Percentiles rank a stretch among this genome's conserved stretches.
These are phyloP conservation scores for Manduca sexta DNA, from an alignment of 1,140 invertebrate species.

Conservation along the genomic window DNA sequence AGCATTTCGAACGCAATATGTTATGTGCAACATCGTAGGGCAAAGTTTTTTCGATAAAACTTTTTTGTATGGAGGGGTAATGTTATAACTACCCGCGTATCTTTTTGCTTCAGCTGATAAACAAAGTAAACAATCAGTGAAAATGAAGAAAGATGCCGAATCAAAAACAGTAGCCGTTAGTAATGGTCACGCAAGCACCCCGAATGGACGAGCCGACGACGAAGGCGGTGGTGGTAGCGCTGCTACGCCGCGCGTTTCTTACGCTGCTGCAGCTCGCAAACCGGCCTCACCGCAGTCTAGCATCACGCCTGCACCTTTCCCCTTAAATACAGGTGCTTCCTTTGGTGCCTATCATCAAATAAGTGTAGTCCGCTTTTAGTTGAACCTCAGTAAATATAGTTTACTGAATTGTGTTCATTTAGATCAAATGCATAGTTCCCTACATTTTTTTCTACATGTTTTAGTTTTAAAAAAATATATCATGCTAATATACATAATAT, in stretches of 20 bases:
- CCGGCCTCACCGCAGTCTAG: constrained; percentile 46
- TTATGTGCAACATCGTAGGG: no score
- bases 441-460: neutral
- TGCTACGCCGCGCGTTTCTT: constrained; percentile 50
- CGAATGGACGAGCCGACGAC: constrained; percentile 60
- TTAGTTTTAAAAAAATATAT: neutral
- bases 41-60: no score
- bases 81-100: neutral
- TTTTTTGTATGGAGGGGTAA: no score
- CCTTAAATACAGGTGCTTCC: constrained; percentile 42
- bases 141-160: constrained; percentile 55
- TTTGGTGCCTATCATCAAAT: neutral
- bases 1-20: no score
- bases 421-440: no score
- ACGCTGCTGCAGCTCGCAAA: constrained; percentile 61
- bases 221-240: constrained; percentile 49
- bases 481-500: neutral
- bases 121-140: constrained; percentile 44
- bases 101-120: constrained; percentile 46
- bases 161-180: constrained; percentile 45
- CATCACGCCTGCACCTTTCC: constrained; percentile 41
- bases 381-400: no score
- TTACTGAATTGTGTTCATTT: no score
- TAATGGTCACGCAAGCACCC: constrained; percentile 55
- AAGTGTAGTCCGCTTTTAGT: no score